Evolutionary conservation across 53 echinoderm and acorn worm genomes (phyloP).

Genomic region (Astropecten irregularis): DNA sequence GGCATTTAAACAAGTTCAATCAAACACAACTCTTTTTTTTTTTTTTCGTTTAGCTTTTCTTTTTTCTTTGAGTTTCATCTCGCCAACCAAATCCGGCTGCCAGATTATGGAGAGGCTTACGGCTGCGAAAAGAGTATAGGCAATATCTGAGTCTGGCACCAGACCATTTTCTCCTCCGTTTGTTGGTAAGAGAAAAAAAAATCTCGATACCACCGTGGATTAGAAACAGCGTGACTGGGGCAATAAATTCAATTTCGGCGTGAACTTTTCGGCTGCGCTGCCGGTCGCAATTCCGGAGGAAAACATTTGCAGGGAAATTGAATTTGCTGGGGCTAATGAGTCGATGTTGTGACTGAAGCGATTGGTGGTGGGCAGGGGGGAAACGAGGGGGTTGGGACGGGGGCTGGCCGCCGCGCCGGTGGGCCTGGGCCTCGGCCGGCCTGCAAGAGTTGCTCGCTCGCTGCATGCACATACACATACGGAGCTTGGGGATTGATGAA

Average conservation of each 20-base stretch:
- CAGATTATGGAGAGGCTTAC: neutral
- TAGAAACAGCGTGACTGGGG: neutral
- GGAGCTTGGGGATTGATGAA: too few relatives aligned
- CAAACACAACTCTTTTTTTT: conserved; percentile 14
- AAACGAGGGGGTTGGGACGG: neutral
- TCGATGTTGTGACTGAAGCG: conserved; percentile 60
- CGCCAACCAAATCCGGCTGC: neutral
- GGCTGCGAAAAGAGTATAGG: too few relatives aligned
- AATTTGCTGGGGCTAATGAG: conserved; percentile 41
- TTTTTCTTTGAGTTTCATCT: neutral
- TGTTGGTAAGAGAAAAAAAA: neutral
- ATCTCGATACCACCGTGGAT: too few relatives aligned
- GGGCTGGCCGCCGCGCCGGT: neutral
- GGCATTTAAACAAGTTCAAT: neutral
- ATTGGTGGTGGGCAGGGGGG: conserved; percentile 8
- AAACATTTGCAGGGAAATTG: conserved; percentile 54
- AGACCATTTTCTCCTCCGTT: neutral
- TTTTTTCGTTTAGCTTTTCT: neutral
- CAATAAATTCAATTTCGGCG: conserved; percentile 11
- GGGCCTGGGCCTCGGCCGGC: neutral
- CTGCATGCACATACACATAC: too few relatives aligned
- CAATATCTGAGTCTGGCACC: neutral
- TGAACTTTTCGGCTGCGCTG: neutral
- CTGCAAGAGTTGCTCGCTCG: too few relatives aligned
- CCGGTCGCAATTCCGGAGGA: conserved; percentile 44